Evolutionary conservation across 1,140 invertebrate genomes (phyloP), one percentile per base, ranked within the genome.

Genomic region (Platyscapa corneri): DNA sequence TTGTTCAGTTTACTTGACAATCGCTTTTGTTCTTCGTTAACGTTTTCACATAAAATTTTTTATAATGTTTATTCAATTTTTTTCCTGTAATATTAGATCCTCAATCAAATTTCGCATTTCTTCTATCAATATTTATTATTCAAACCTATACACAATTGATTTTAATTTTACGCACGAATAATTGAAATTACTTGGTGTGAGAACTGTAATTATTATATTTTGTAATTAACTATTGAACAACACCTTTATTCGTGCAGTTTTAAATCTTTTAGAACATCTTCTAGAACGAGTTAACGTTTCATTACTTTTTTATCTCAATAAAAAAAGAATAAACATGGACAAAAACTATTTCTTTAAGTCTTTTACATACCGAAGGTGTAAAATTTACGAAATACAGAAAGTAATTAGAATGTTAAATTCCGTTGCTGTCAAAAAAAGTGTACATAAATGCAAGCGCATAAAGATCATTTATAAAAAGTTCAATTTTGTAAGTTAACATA

Each of bases 31-130:
- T n/a, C n/a, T n/a, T n/a, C n/a, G n/a, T n/a, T n/a, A n/a, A 79
- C 87, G n/a, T 80, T 80, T 32, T 88, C 84, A 85, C 81, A 88
- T 88, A 91, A 90, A 88, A 90, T 89, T 88, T 60, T 74, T 82
- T 5, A 34, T 27, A 82, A 70, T n/a, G 32, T 49, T 42, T 32
- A 23, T 74, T 34, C 20, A 60, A 79, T 79, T n/a, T 56, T 23
- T 65, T 79, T 64, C 23, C n/a, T 39, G 56, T 8, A 42, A 7
- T 18, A 30, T 42, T 64, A 20, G 65, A 60, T 46, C 14, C 30
- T 67, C 37, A 34, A 49, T 81, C 64, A 27, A 81, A 60, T 34
- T 12, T 78, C 5, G 76, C n/a, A 20, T 53, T 16, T 32, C 20
- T 12, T 77, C 8, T 60, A 27, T 60, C 56, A 60, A 27, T 60